Conservation (phyloP, 1,140 invertebrate species). For the Monochamus saltuarius region DNA sequence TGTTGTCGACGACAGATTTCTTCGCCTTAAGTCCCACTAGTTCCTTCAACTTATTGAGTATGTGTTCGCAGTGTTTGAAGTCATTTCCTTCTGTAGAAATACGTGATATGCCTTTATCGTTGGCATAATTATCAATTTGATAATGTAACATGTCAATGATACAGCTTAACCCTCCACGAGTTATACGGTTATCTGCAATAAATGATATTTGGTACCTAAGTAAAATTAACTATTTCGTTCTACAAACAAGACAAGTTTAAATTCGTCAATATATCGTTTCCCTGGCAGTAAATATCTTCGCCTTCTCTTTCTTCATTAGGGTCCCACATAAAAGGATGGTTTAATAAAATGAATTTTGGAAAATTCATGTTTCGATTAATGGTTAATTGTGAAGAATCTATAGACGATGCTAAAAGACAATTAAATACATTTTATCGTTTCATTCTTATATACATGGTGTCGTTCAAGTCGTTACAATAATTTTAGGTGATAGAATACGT, state of each 20-base stretch:
- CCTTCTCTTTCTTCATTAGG: constrained; percentile 24
- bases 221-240: not conserved
- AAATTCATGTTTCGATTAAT: too few species aligned
- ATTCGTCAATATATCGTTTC: constrained; percentile 45
- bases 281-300: constrained; percentile 36
- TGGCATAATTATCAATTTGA: constrained; percentile 12
- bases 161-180: constrained; percentile 1
- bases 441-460: too few species aligned
- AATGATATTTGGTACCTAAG: not conserved
- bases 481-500: too few species aligned
- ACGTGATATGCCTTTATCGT: constrained; percentile 16
- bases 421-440: too few species aligned
- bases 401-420: too few species aligned
- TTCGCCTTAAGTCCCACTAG: too few species aligned
- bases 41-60: too few species aligned
- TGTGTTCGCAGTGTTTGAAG: not conserved
- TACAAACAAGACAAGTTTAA: constrained; percentile 47
- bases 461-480: too few species aligned
- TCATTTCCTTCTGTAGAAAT: constrained; percentile 13
- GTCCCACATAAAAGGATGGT: constrained; percentile 45
- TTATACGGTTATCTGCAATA: constrained; percentile 28
- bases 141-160: constrained; percentile 21
- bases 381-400: too few species aligned
- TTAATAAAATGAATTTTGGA: too few species aligned
- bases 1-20: too few species aligned